These are phyloP conservation scores for Trematomus bernacchii DNA, from an alignment of 2,797 vertebrate genomes.

Conservation along the genomic window DNA sequence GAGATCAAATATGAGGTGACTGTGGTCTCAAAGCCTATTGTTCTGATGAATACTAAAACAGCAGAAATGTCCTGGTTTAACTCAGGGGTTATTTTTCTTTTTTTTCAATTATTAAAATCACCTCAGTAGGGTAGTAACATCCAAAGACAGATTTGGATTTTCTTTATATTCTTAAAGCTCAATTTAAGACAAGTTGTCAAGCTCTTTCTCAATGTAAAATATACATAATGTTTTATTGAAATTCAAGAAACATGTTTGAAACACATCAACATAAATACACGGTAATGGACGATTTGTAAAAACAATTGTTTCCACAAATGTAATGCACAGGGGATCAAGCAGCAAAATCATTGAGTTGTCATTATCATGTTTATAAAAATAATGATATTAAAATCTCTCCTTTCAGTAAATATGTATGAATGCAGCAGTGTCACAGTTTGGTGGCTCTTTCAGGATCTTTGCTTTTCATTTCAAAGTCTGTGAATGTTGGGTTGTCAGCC, in stretches of 20 bases:
- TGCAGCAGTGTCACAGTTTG: conserved; percentile 67
- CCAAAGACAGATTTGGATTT: background rate
- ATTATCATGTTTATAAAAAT: conserved; percentile 1
- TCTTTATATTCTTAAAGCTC: background rate
- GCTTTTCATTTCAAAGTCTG: conserved; percentile 48
- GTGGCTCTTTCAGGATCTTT: conserved; percentile 70
- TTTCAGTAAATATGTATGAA: background rate
- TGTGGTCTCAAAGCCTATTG: background rate
- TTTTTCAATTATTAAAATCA: background rate
- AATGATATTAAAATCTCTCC: background rate
- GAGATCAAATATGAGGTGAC: background rate
- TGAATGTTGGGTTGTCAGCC: conserved; percentile 67
- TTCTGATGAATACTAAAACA: background rate
- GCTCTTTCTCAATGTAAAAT: background rate
- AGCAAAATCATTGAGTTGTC: conserved; percentile 2
- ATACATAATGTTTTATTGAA: background rate
- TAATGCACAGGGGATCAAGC: background rate
- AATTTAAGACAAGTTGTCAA: background rate
- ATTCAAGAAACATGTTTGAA: background rate
- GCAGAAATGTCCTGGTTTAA: background rate
- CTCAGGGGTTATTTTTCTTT: background rate
- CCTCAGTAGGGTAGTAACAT: background rate
- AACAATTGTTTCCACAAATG: conserved; percentile 12
- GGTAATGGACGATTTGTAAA: no score
- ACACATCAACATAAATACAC: conserved; percentile 10